A percentile compares a stretch with the other conserved stretches of the same genome.
phyloP scores from a whole-genome alignment of 2,113 vertebrate genomes.

The Urocolius indicus region DNA sequence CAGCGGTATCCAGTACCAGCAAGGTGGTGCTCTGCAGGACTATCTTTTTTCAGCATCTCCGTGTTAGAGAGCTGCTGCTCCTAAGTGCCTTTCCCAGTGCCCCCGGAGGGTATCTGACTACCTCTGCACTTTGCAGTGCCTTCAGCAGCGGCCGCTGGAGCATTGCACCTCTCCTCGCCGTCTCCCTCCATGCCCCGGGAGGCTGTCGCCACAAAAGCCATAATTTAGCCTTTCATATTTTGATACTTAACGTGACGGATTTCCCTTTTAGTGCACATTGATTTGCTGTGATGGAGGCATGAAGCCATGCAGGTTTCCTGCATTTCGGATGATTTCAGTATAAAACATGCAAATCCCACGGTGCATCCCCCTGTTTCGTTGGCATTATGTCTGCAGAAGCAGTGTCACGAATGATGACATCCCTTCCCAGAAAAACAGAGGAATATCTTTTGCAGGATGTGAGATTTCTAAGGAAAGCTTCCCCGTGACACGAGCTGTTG shows the following conservation, averaged over 20 bases:
- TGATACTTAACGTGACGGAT: background rate
- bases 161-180: background rate
- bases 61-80: background rate
- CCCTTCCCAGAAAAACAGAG: background rate
- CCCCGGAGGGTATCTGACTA: background rate
- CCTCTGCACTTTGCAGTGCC: constrained; percentile 22
- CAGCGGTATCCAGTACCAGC: rapidly evolving
- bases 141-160: background rate
- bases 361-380: background rate
- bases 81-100: background rate
- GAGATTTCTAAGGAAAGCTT: background rate
- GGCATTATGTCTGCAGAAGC: background rate
- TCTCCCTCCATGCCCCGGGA: background rate
- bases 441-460: constrained; percentile 13
- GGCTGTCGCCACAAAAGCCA: background rate
- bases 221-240: constrained; percentile 32
- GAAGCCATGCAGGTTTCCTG: background rate
- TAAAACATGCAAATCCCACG: constrained; percentile 51
- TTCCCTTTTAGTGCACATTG: background rate
- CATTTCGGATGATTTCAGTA: background rate
- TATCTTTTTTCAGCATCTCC: background rate
- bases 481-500: constrained; percentile 15
- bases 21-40: background rate
- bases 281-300: background rate
- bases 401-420: background rate